Base-by-base conservation (phyloP, 2,888 invertebrate species). In the Drosophila merina region DNA sequence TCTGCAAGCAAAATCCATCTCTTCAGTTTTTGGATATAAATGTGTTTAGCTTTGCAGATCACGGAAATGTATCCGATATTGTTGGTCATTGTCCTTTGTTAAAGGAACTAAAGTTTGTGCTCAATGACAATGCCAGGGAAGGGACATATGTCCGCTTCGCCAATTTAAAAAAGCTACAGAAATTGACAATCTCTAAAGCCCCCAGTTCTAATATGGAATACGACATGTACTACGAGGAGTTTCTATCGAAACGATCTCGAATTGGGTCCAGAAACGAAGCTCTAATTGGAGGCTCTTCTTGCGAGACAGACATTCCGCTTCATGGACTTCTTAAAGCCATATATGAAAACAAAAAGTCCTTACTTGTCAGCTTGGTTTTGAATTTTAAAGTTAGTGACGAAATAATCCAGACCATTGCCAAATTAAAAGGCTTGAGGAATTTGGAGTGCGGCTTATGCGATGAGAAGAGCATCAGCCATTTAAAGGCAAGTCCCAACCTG, bases 391-490 rank as follows among this genome's bases (percentile, higher is more conserved):
- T 64, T 8, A 20, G 31, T n/a, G 63, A 64, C 9, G 8, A 33
- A 20, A 31, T 47, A 45, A 38, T 12, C 1, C 20, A 47, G 38
- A 14, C 25, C 9, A 63, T 64, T 30, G n/a, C 1, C 9, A 45
- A 63, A 31, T 26, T 63, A 2, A 63, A 33, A 10, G n/a, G 31
- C n/a, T 31, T 64, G 2, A 14, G 31, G 7, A 0, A 26, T 10
- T 38, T 64, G 26, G 52, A 64, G 12, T 52, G 63, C 12, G 63
- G 63, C 0, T 8, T 64, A 12, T 54, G 26, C 4, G 25, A 63
- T 33, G 30, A 6, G n/a, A 33, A 28, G 1, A 63, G 63, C n/a
- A 33, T 64, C 1, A 9, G 4, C 1, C 63, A 63, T 25, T 26
- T 64, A 0, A 40, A n/a, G 4, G 3, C 7, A 2, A 50, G 28